Evolutionary conservation across 2,888 invertebrate species (phyloP), one percentile per base, ranked within the genome.

Genomic region (Sceliomorpha sp.): DNA sequence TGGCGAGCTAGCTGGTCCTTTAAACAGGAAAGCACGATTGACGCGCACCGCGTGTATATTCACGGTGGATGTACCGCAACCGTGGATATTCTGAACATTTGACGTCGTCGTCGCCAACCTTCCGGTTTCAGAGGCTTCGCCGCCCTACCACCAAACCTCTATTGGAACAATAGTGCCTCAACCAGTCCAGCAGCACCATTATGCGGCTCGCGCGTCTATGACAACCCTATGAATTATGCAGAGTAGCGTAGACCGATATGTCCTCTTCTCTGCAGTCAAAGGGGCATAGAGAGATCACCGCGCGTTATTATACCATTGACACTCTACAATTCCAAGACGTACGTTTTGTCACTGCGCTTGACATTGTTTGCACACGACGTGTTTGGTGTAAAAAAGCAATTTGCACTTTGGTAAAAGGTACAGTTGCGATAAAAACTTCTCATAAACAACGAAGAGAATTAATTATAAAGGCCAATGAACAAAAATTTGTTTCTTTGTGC

Each of bases 151-250:
- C 48, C 58, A 42, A 68, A 70, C 56, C 64, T 64, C 68, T 68
- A 55, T 42, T 73, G 72, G 81, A 76, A 85, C 84, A 85, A 86
- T 85, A 75, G 79, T 73, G 74, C 72, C 73, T 73, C 72, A 73
- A 72, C 75, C 79, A 76, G 82, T 77, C 76, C 80, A 77, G 76
- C 70, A 75, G 76, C 70, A 75, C 84, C 80, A 85, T 86, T 86
- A 86, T 85, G 83, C 81, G 80, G 81, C 83, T 85, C 80, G 82
- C 84, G 84, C 86, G 82, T 79, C 84, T 83, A 83, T 85, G 86
- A 86, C 85, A 84, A 79, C 73, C 76, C 80, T 76, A 86, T 86
- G 85, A 86, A 86, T 86, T 85, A 86, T 86, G 85, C 85, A 86
- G 84, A 81, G 81, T 81, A 84, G 83, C 82, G 82, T 83, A 85